Percentiles rank a stretch among this genome's conserved stretches.
phyloP scores from a whole-genome alignment of 2,797 vertebrate species.

The Uromys caudimaculatus region DNA sequence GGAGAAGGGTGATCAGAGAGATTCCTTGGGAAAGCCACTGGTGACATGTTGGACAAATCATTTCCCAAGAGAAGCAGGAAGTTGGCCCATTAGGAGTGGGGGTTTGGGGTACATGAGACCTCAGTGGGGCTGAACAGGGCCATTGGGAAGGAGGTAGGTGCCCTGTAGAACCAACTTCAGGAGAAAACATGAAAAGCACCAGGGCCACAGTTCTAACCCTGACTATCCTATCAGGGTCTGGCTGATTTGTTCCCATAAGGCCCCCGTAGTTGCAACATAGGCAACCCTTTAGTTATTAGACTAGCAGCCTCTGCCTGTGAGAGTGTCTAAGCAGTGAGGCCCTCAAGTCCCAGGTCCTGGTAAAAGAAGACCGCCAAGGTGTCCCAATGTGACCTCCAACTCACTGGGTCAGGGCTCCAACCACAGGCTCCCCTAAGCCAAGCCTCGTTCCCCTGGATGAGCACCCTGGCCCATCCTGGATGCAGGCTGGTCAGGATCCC shows the following conservation, averaged over 20 bases:
- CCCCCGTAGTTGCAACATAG: neutral
- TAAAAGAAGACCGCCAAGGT: neutral
- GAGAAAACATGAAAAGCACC: neutral
- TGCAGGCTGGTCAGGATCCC: rapidly evolving
- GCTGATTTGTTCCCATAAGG: rapidly evolving
- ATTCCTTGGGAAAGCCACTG: neutral
- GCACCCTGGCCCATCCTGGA: neutral
- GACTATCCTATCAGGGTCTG: rapidly evolving
- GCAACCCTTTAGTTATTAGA: rapidly evolving
- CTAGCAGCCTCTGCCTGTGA: neutral
- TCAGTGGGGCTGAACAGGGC: neutral
- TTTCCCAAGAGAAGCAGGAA: neutral
- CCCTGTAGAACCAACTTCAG: neutral
- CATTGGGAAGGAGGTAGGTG: neutral
- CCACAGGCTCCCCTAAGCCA: neutral
- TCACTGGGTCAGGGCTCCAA: neutral
- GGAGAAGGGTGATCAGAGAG: neutral
- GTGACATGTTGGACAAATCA: neutral
- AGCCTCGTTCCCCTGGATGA: rapidly evolving
- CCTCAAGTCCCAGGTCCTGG: neutral
- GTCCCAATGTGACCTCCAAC: neutral
- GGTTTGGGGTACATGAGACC: neutral
- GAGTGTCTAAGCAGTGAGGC: neutral
- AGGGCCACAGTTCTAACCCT: rapidly evolving
- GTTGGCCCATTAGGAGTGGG: neutral